Conservation (phyloP, 2,888 invertebrate species). For the Andrena haemorrhoa region DNA sequence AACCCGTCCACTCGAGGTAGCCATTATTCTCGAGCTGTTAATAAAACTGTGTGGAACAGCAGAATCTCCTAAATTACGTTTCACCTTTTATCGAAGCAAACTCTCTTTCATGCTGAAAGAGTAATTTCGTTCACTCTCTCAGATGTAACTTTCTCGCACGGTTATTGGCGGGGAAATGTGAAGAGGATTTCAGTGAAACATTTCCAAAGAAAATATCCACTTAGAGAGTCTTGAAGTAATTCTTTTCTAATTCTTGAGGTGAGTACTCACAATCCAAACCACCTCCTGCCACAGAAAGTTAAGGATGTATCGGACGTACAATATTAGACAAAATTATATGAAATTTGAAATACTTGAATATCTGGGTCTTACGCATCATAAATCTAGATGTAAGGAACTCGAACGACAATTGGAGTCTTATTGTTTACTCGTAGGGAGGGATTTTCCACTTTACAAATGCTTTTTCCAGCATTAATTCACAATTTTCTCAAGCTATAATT, state of each 20-base stretch:
- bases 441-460: too few species aligned
- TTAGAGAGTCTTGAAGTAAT: background rate
- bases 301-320: too few species aligned
- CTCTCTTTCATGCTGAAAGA: background rate
- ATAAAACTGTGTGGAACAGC: background rate
- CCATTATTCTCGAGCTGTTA: background rate
- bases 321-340: too few species aligned
- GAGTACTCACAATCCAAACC: too few species aligned
- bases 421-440: too few species aligned
- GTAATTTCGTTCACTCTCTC: constrained; percentile 4
- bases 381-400: too few species aligned
- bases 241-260: background rate
- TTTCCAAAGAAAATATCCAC: background rate
- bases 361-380: too few species aligned
- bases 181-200: background rate
- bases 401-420: too few species aligned
- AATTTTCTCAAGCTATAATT: too few species aligned
- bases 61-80: constrained; percentile 11
- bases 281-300: too few species aligned
- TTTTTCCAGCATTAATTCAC: too few species aligned
- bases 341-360: too few species aligned
- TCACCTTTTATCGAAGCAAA: constrained; percentile 3
- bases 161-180: background rate
- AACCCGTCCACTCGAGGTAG: background rate
- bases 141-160: constrained; percentile 3